phyloP scores from a whole-genome alignment of 2,797 vertebrate species.

The Potorous gilbertii region DNA sequence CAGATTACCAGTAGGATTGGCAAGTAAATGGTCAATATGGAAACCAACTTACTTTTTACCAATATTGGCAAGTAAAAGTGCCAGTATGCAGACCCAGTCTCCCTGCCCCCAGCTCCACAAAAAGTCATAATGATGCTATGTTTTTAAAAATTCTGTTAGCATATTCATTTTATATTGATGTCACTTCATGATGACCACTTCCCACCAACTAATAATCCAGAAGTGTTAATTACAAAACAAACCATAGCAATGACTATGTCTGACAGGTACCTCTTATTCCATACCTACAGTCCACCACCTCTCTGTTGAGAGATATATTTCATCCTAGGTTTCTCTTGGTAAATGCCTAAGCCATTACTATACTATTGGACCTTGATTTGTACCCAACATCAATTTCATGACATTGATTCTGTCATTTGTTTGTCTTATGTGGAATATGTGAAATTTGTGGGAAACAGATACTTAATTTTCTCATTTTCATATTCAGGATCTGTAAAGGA shows the following conservation, averaged over 20 bases:
- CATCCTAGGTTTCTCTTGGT: slow-evolving; percentile 83
- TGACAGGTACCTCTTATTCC: neutral
- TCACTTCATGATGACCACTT: neutral
- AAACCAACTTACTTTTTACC: neutral
- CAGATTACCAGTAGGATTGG: neutral
- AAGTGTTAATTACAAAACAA: neutral
- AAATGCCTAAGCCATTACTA: slow-evolving; percentile 82
- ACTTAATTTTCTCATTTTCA: slow-evolving; percentile 90
- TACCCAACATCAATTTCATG: slow-evolving; percentile 93
- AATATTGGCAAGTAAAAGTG: neutral
- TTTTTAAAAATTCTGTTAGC: neutral
- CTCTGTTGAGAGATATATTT: neutral
- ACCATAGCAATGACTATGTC: neutral
- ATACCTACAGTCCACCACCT: neutral
- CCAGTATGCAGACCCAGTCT: neutral
- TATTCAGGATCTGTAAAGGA: slow-evolving; percentile 91
- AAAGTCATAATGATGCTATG: neutral
- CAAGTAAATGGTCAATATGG: neutral
- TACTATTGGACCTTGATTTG: slow-evolving; percentile 90
- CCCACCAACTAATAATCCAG: neutral
- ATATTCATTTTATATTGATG: neutral
- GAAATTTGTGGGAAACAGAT: slow-evolving; percentile 94
- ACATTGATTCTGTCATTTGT: slow-evolving; percentile 88
- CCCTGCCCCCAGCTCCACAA: neutral
- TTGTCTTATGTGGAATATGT: slow-evolving; percentile 86